Percentiles rank a stretch among this genome's conserved stretches.
phyloP scores from a whole-genome alignment of 2,113 vertebrate genomes.

The Dipodomys stephensi region DNA sequence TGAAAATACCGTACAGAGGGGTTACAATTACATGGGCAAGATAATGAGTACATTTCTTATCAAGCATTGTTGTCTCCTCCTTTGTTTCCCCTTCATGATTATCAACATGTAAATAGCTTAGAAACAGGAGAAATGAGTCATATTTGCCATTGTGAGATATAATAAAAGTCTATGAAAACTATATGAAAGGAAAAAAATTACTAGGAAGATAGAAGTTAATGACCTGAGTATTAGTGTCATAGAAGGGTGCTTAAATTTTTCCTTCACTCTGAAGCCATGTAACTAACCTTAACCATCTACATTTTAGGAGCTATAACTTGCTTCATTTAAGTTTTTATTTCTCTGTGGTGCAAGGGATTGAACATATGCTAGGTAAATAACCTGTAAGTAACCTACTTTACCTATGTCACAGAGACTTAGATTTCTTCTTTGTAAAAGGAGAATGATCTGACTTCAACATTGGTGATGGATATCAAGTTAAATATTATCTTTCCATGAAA shows the following conservation, averaged over 20 bases:
- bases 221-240: background rate
- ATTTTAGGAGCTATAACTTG: background rate
- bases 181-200: background rate
- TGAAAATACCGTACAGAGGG: too few relatives aligned
- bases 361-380: too few relatives aligned
- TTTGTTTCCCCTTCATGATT: background rate
- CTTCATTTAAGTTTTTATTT: too few relatives aligned
- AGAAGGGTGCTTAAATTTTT: background rate
- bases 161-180: constrained; percentile 17
- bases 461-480: background rate
- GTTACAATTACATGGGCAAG: too few relatives aligned
- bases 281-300: background rate
- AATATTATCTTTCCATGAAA: background rate
- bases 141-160: background rate
- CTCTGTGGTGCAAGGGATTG: too few relatives aligned
- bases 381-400: too few relatives aligned
- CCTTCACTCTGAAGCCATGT: background rate
- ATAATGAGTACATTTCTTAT: too few relatives aligned
- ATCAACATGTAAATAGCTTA: constrained; percentile 8
- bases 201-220: background rate
- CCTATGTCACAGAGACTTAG: background rate
- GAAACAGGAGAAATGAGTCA: background rate
- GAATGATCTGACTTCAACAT: background rate
- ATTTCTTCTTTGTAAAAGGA: constrained; percentile 13
- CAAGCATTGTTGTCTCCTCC: too few relatives aligned